phyloP scores from a whole-genome alignment of 1,140 invertebrate genomes.

The Diabrotica undecimpunctata region DNA sequence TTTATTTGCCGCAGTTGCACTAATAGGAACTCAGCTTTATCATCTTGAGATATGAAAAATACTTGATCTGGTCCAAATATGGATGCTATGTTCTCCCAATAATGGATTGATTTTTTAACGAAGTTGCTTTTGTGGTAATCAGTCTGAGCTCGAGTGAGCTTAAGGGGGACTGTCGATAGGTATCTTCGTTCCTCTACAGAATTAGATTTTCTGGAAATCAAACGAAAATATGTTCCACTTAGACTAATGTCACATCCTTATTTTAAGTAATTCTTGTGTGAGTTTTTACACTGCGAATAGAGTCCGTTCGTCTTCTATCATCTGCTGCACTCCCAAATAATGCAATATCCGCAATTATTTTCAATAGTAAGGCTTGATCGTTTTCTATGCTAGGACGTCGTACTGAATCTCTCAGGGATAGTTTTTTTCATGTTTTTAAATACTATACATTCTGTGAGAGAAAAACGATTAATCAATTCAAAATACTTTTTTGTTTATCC shows the following conservation, averaged over 20 bases:
- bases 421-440: no score
- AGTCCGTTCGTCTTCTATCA: constrained; percentile 32
- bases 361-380: constrained; percentile 32
- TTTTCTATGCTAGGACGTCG: constrained; percentile 5
- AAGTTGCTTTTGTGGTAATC: background rate
- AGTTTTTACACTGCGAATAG: constrained; percentile 14
- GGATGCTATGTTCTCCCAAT: background rate
- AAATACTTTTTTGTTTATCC: no score
- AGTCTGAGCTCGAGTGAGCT: background rate
- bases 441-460: no score
- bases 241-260: background rate
- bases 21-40: constrained; percentile 33
- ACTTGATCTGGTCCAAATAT: constrained; percentile 1
- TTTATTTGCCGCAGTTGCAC: constrained; percentile 40
- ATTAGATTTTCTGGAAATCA: background rate
- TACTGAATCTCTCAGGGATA: no score
- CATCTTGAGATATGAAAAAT: no score
- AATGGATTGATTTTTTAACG: background rate
- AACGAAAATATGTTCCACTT: background rate
- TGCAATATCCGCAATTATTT: constrained; percentile 39
- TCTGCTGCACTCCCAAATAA: constrained; percentile 41
- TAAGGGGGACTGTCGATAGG: background rate
- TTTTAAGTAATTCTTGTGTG: background rate
- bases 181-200: background rate
- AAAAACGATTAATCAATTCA: no score